Evolutionary conservation across 2,113 vertebrate species (phyloP).

Genomic region (Takifugu bimaculatus): DNA sequence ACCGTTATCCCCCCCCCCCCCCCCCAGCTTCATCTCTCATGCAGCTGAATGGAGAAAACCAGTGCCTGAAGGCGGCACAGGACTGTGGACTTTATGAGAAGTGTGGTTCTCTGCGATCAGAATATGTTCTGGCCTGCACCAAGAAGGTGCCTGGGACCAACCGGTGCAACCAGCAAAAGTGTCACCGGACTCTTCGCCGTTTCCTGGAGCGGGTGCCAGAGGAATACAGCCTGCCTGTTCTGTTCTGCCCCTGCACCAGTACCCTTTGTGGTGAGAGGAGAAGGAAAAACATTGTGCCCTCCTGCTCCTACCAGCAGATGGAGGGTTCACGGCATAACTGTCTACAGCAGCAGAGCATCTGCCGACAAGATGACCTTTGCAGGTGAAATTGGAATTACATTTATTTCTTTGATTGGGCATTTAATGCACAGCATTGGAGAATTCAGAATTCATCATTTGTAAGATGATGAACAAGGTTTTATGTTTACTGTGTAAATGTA

Average conservation of each 20-base stretch:
- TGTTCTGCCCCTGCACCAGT: constrained; percentile 90
- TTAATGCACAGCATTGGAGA: not conserved
- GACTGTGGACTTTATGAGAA: constrained; percentile 86
- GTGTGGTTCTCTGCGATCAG: constrained; percentile 84
- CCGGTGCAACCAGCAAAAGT: constrained; percentile 82
- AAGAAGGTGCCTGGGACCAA: constrained; percentile 57
- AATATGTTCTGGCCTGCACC: constrained; percentile 87
- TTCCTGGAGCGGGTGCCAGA: constrained; percentile 88
- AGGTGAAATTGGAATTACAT: constrained; percentile 70
- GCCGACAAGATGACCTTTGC: constrained; percentile 84
- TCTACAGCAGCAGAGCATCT: constrained; percentile 81
- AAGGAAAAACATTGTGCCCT: constrained; percentile 90
- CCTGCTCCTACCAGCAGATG: constrained; percentile 84
- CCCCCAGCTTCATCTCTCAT: constrained; percentile 58
- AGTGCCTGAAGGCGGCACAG: constrained; percentile 87
- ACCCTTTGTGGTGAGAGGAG: constrained; percentile 86
- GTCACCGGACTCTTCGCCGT: constrained; percentile 80
- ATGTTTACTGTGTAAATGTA: not conserved
- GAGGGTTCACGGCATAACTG: constrained; percentile 80
- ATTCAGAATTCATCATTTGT: not conserved
- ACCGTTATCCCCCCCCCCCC: not conserved
- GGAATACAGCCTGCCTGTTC: constrained; percentile 83
- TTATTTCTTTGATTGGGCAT: not conserved
- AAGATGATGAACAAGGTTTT: not conserved
- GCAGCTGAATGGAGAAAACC: constrained; percentile 76